Evolutionary conservation across 2,888 invertebrate genomes (phyloP).

Genomic region (Dynastes hyllus): DNA sequence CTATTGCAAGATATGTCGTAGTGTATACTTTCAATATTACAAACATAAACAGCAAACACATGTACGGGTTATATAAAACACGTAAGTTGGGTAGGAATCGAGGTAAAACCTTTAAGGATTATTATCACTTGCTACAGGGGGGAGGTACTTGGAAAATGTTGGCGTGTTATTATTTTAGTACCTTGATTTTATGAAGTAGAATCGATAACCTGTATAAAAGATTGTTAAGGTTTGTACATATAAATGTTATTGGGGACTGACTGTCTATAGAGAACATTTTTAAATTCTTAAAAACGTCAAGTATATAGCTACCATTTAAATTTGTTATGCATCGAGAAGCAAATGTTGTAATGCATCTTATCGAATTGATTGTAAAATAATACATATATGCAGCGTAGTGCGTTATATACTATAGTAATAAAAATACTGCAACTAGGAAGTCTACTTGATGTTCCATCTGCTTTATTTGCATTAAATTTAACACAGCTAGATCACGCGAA

Average conservation of each 20-base stretch:
- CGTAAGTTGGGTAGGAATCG: not conserved
- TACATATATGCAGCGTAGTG: not conserved
- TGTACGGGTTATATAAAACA: conserved; percentile 7
- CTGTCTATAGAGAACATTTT: no score
- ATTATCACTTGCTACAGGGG: no score
- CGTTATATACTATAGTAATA: not conserved
- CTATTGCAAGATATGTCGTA: conserved; percentile 54
- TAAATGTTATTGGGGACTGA: no score
- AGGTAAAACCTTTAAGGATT: not conserved
- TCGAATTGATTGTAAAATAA: not conserved
- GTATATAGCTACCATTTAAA: no score
- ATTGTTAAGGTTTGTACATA: no score
- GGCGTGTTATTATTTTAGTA: no score
- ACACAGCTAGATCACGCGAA: conserved; percentile 6
- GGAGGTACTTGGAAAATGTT: no score
- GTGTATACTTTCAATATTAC: conserved; percentile 33
- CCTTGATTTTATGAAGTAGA: no score
- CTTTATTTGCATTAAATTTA: conserved; percentile 6
- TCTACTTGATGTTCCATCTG: not conserved
- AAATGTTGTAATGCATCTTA: no score
- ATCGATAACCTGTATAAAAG: no score
- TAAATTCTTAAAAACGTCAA: no score
- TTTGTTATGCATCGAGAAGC: no score
- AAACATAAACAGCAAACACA: not conserved
- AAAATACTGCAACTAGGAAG: not conserved